Percentiles rank a stretch among this genome's conserved stretches.
phyloP scores from a whole-genome alignment of 2,113 vertebrate genomes.

The Hemichromis elongatus region DNA sequence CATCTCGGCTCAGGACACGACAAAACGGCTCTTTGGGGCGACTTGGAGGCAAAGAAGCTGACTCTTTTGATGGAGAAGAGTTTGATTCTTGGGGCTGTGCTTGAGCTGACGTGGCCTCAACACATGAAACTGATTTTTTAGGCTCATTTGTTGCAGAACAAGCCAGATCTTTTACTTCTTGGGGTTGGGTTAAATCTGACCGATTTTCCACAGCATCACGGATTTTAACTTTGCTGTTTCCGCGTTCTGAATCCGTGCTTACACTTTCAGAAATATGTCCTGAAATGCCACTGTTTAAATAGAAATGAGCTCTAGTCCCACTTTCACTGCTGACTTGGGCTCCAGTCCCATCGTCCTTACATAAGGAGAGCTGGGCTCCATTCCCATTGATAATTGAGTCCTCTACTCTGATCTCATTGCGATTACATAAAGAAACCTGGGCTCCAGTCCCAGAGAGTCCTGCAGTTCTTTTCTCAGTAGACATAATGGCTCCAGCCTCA shows the following conservation, averaged over 20 bases:
- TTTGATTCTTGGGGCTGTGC: background rate
- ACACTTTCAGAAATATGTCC: background rate
- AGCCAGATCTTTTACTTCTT: background rate
- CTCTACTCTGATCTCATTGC: conserved; percentile 1
- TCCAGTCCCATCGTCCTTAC: conserved; percentile 11
- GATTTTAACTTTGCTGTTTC: background rate
- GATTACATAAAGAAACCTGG: conserved; percentile 29
- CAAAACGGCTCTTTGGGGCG: conserved; percentile 60
- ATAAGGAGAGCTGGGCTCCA: conserved; percentile 18
- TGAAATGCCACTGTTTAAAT: background rate
- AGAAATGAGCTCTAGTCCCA: conserved; percentile 16
- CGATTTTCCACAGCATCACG: accelerated
- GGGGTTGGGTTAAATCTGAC: background rate
- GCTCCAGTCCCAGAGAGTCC: conserved; percentile 1
- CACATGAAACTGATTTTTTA: background rate
- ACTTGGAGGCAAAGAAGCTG: accelerated
- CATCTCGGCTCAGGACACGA: conserved; percentile 51
- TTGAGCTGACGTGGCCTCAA: background rate
- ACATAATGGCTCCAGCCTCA: conserved; percentile 1
- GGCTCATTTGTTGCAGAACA: background rate
- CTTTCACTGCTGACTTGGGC: background rate
- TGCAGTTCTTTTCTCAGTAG: background rate
- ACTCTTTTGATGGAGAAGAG: background rate
- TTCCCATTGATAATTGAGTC: background rate
- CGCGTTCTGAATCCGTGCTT: background rate